These are phyloP conservation scores for Chionomys nivalis DNA, from an alignment of 2,113 vertebrate species.

Conservation along the genomic window DNA sequence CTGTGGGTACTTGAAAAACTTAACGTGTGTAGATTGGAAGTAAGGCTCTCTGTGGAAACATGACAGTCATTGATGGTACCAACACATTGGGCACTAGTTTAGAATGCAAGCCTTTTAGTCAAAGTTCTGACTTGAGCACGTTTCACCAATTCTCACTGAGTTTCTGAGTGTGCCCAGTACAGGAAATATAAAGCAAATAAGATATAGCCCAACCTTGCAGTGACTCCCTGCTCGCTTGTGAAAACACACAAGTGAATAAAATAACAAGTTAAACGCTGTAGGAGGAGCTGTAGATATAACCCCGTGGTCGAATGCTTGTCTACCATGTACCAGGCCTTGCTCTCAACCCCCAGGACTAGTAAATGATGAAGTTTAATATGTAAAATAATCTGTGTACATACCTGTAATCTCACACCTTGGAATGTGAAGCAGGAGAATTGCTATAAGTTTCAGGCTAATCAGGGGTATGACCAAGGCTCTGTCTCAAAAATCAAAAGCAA, in stretches of 20 bases:
- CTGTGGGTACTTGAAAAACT: neutral
- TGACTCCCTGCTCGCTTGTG: neutral
- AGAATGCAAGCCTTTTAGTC: neutral
- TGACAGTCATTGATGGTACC: neutral
- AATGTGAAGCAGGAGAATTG: neutral
- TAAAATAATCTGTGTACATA: neutral
- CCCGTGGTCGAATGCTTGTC: neutral
- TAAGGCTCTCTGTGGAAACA: neutral
- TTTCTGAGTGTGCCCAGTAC: neutral
- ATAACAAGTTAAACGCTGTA: no score
- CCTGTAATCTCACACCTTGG: neutral
- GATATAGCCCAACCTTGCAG: no score
- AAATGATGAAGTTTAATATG: neutral
- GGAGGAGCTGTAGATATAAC: neutral
- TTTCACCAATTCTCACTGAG: neutral
- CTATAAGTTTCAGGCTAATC: neutral
- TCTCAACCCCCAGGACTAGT: neutral
- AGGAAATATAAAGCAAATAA: neutral
- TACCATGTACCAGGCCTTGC: neutral
- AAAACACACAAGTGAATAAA: neutral
- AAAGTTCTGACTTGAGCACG: neutral
- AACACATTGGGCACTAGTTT: neutral
- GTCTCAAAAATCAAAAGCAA: neutral
- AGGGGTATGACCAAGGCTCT: neutral
- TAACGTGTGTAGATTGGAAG: neutral